phyloP scores from a whole-genome alignment of 2,113 vertebrate genomes.

The Mustelus asterias region DNA sequence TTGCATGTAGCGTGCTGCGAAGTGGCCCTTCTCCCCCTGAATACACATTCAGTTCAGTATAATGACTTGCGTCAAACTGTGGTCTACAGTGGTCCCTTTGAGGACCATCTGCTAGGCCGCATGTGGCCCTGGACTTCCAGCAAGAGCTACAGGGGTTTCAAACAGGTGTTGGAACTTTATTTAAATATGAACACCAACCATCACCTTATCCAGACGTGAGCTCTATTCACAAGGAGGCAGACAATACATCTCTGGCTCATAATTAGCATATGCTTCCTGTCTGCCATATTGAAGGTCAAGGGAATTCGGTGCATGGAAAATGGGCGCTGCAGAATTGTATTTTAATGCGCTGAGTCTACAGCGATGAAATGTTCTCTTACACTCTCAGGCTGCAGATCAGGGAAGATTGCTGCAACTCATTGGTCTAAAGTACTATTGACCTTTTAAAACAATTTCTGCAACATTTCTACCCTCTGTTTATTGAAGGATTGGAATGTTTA shows the following conservation, averaged over 20 bases:
- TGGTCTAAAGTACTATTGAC: background rate
- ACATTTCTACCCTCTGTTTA: background rate
- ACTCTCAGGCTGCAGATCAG: too few species aligned
- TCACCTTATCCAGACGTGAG: background rate
- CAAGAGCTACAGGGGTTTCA: background rate
- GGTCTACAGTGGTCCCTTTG: background rate
- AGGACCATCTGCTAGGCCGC: background rate
- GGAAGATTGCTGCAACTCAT: background rate
- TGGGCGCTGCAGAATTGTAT: background rate
- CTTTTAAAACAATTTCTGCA: background rate
- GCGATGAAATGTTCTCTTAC: background rate
- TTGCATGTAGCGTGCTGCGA: background rate
- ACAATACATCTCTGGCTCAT: background rate
- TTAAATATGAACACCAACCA: background rate
- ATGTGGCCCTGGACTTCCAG: background rate
- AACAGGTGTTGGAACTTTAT: background rate
- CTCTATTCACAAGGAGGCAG: background rate
- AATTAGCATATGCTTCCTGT: background rate
- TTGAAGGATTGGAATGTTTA: background rate
- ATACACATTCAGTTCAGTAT: background rate
- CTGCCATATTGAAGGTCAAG: too few species aligned
- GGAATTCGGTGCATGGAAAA: background rate
- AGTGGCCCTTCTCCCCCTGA: background rate
- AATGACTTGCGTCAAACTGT: background rate
- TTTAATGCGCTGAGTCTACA: background rate